These are phyloP conservation scores for Crossocerus cetratus DNA, from an alignment of 2,888 invertebrate genomes.

Conservation along the genomic window DNA sequence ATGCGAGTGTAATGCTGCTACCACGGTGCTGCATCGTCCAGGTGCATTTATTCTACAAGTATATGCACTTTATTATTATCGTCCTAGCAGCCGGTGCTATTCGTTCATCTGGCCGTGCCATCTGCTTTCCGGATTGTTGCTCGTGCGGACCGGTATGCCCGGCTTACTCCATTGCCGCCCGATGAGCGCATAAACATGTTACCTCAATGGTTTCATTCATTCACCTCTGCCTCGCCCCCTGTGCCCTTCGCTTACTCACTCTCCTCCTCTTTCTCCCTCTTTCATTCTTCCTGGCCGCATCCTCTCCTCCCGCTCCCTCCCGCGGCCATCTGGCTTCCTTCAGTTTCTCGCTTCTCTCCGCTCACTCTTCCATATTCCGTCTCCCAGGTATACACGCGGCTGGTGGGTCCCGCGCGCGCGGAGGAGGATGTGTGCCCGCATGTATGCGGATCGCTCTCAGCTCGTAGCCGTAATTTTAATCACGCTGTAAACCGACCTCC, in stretches of 20 bases:
- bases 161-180: conserved; percentile 37
- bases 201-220: conserved; percentile 67
- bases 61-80: conserved; percentile 59
- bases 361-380: conserved; percentile 9
- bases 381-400: neutral
- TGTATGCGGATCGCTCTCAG: neutral
- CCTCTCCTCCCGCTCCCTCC: too few relatives aligned
- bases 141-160: conserved; percentile 47
- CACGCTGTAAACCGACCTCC: conserved; percentile 23
- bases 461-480: conserved; percentile 31
- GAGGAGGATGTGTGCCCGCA: neutral
- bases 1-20: conserved; percentile 28
- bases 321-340: too few relatives aligned
- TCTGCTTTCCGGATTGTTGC: conserved; percentile 55
- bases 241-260: neutral
- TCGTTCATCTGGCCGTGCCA: conserved; percentile 41
- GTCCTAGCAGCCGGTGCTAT: conserved; percentile 47
- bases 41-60: conserved; percentile 51
- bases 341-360: conserved; percentile 16
- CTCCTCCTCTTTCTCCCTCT: conserved; percentile 10
- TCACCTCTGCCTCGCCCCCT: conserved; percentile 21
- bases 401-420: too few relatives aligned
- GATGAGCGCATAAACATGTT: conserved; percentile 64
- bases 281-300: conserved; percentile 10
- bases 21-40: conserved; percentile 30